Base-by-base conservation (phyloP, 2,888 invertebrate genomes). In the Habroteleia sp. region DNA sequence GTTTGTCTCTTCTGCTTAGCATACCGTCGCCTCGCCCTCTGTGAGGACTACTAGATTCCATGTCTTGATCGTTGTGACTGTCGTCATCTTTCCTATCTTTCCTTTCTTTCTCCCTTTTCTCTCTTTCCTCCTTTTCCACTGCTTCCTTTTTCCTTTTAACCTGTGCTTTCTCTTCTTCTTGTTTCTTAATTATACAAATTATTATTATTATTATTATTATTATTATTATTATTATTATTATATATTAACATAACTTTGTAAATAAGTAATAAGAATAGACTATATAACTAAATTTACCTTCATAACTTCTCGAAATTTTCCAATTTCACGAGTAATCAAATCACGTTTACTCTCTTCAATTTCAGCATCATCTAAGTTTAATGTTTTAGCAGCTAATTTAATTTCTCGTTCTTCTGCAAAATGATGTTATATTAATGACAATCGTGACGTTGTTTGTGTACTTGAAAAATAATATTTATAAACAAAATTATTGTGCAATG, bases 311-410 rank as follows among this genome's bases (percentile, higher is more conserved):
- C 98, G 93, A 90, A 99, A 99, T 90, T 97, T 97, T 83, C 96
- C 96, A 89, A 99, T 99, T 92, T 99, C 99, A 82, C 97, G 92
- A 85, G 96, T 97, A 82, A 99, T 99, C 81, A 98, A 92, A 89
- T 97, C 97, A 44, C 97, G 93, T 89, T 98, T 97, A 87, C 98
- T 98, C 89, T 98, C 98, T 87, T 98, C 98, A 74, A 98, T 93
- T 88, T 96, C 97, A 20, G 95, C 94, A 83, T 96, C 95, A 82
- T 95, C 95, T 23, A 96, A 90, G 54, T 87, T 88, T 65, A 88
- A 80, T 11, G 85, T 81, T 76, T 88, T 88, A 8, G 87, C 81
- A 29, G 82, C 83, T 63, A 87, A 80, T 83, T 87, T 87, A 41
- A 83, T 83, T 52, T 86, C 86, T 74, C 92, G 92, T 87, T 93